A percentile compares a stretch with the other conserved stretches of the same genome.
These are phyloP conservation scores for Acholoe squamosa DNA, from an alignment of 2,888 invertebrate species.

Conservation along the genomic window DNA sequence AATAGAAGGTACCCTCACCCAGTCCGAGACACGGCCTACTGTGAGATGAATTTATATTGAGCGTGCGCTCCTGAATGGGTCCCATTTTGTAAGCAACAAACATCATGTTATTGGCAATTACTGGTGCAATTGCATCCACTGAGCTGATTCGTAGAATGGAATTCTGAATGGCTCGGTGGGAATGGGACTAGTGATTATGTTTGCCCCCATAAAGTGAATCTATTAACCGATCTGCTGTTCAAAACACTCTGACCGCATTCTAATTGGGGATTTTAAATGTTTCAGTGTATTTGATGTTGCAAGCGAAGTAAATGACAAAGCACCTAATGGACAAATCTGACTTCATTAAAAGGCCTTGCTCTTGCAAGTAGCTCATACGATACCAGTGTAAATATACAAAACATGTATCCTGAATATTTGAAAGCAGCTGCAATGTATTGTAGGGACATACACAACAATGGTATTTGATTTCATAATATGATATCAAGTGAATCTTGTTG, in stretches of 20 bases:
- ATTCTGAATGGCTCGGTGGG: background rate
- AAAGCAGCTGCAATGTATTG: too few relatives aligned
- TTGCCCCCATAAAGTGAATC: constrained; percentile 40
- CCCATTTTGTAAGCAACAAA: constrained; percentile 55
- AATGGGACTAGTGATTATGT: constrained; percentile 8
- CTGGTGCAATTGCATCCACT: background rate
- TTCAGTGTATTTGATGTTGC: background rate
- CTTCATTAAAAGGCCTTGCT: too few relatives aligned
- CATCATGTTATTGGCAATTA: constrained; percentile 49
- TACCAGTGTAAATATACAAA: too few relatives aligned
- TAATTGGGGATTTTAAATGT: constrained; percentile 42
- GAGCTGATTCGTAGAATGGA: background rate
- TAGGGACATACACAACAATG: too few relatives aligned
- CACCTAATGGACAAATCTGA: too few relatives aligned
- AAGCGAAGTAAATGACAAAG: too few relatives aligned
- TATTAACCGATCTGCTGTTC: background rate
- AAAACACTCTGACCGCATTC: background rate
- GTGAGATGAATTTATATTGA: constrained; percentile 36
- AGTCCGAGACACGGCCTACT: background rate
- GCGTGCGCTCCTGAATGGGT: constrained; percentile 1
- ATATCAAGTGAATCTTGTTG: too few relatives aligned
- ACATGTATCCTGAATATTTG: too few relatives aligned
- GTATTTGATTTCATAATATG: too few relatives aligned
- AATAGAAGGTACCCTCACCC: background rate
- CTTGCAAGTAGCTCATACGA: too few relatives aligned